Conservation (phyloP, 2,113 vertebrate genomes). For the Lepisosteus osseus region DNA sequence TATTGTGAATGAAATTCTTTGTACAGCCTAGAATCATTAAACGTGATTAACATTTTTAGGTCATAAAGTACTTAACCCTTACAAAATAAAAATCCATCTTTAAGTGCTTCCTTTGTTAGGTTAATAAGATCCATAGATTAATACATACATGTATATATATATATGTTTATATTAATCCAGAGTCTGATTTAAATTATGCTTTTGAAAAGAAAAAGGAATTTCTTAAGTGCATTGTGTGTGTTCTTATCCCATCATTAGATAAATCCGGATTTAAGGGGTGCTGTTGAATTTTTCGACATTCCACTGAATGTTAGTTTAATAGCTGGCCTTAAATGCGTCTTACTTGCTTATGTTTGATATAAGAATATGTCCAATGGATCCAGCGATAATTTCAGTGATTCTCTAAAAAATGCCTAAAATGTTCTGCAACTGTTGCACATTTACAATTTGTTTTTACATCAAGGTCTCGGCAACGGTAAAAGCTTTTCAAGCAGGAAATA, state of each 20-base stretch:
- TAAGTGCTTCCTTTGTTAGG: conserved; percentile 8
- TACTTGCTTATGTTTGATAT: neutral
- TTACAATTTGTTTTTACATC: too few species aligned
- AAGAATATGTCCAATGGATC: too few species aligned
- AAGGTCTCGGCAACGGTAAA: too few species aligned
- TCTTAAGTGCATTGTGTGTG: neutral
- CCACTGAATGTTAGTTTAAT: neutral
- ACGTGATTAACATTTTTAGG: conserved; percentile 21
- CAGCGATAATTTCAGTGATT: too few species aligned
- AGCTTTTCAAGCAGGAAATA: too few species aligned
- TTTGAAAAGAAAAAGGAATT: conserved; percentile 7
- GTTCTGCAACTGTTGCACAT: too few species aligned
- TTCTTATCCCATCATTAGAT: conserved; percentile 17
- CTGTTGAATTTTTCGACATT: conserved; percentile 2
- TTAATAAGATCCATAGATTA: conserved; percentile 25
- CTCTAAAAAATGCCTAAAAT: too few species aligned
- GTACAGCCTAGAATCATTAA: conserved; percentile 9
- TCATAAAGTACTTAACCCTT: conserved; percentile 18
- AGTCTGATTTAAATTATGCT: neutral
- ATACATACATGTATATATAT: neutral
- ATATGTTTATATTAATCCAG: neutral
- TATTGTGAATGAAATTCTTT: conserved; percentile 14
- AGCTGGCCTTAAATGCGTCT: neutral
- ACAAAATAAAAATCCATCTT: conserved; percentile 19
- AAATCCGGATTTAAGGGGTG: conserved; percentile 1